phyloP scores from a whole-genome alignment of 2,113 vertebrate species.

The Fulmarus glacialis region DNA sequence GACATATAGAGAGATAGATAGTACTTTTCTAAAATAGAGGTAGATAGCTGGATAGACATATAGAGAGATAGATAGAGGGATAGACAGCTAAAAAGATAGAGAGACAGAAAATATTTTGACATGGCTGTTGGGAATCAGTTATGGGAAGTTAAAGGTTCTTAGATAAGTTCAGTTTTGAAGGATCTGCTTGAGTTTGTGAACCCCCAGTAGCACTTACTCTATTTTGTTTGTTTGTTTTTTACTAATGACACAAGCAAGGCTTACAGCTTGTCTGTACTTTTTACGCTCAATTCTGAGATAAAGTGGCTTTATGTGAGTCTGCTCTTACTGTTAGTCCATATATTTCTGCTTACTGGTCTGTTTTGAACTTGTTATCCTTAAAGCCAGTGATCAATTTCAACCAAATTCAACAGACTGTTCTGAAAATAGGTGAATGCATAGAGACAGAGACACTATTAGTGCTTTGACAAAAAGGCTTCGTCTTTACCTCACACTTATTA shows the following conservation, averaged over 20 bases:
- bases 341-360: background rate
- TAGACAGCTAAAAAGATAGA: background rate
- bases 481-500: background rate
- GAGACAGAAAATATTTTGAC: background rate
- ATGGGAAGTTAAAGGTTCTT: background rate
- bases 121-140: background rate
- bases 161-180: background rate
- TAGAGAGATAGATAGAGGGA: rapidly evolving
- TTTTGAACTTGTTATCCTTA: background rate
- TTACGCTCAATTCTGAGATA: background rate
- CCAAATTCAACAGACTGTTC: background rate
- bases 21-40: background rate
- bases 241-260: background rate
- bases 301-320: background rate
- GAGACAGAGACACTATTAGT: background rate
- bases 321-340: background rate
- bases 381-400: background rate
- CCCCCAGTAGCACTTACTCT: background rate
- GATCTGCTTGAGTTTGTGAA: background rate
- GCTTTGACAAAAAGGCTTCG: background rate
- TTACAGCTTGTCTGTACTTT: background rate
- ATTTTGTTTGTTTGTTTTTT: background rate
- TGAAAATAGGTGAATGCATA: background rate
- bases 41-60: background rate
- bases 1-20: rapidly evolving